phyloP scores from a whole-genome alignment of 2,888 invertebrate species.

The Ophioninae sp. region DNA sequence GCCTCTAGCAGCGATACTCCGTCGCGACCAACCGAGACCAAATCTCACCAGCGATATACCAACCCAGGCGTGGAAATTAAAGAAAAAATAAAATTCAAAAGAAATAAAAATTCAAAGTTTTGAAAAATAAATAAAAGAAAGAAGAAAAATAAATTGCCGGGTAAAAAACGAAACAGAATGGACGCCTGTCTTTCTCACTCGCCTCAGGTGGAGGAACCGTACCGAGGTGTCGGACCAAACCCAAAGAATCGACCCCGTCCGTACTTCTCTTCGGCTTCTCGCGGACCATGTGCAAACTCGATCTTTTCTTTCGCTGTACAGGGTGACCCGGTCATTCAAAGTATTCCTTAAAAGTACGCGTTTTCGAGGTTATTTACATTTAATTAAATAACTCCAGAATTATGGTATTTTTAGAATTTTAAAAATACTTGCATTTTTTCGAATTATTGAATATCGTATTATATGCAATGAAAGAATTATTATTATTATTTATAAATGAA shows the following conservation, averaged over 20 bases:
- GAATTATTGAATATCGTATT: too few species aligned
- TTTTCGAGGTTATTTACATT: too few species aligned
- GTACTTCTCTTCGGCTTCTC: conserved; percentile 73
- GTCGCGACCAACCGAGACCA: conserved; percentile 16
- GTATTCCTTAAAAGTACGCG: background rate
- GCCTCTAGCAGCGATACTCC: conserved; percentile 69
- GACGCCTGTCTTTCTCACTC: conserved; percentile 2
- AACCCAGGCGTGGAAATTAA: conserved; percentile 63
- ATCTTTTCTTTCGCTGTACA: background rate
- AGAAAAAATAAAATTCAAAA: conserved; percentile 65
- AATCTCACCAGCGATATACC: conserved; percentile 58
- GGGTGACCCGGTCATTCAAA: background rate
- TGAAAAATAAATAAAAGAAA: conserved; percentile 60
- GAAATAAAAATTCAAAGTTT: background rate
- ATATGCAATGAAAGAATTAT: too few species aligned
- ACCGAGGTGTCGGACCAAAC: conserved; percentile 75
- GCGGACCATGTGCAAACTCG: conserved; percentile 45
- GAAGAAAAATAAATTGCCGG: background rate
- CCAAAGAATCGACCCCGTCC: conserved; percentile 52
- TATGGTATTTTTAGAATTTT: too few species aligned
- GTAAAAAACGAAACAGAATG: conserved; percentile 26
- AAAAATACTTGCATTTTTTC: too few species aligned
- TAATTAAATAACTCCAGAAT: too few species aligned
- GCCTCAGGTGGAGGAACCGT: conserved; percentile 70
- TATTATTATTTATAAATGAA: too few species aligned